phyloP scores from a whole-genome alignment of 2,888 invertebrate species.

The Drosophila mimica region DNA sequence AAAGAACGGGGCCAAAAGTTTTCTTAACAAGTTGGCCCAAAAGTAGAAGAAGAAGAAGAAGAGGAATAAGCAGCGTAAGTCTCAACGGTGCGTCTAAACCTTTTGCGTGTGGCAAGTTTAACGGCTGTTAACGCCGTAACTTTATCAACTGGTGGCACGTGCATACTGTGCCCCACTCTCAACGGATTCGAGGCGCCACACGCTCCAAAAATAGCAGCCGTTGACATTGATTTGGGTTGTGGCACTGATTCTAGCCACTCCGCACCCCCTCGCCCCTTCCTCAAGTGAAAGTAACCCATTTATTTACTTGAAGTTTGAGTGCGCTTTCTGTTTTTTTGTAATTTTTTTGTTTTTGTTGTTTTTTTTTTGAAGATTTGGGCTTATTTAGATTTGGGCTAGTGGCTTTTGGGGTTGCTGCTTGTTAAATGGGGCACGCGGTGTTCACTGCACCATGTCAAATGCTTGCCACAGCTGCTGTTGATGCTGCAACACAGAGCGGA shows the following conservation, averaged over 20 bases:
- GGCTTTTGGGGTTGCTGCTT: constrained; percentile 47
- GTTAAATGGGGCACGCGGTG: constrained; percentile 53
- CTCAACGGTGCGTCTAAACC: constrained; percentile 66
- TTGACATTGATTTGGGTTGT: constrained; percentile 77
- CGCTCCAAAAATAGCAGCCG: constrained; percentile 37
- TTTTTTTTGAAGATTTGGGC: constrained; percentile 12
- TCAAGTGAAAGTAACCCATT: constrained; percentile 71
- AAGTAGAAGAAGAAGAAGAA: background rate
- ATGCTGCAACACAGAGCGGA: constrained; percentile 3
- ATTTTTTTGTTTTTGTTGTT: background rate
- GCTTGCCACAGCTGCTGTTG: constrained; percentile 29
- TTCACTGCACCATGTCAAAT: constrained; percentile 43
- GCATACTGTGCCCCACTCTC: constrained; percentile 28
- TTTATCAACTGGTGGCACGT: constrained; percentile 69
- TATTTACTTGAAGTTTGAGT: constrained; percentile 71
- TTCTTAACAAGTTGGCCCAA: constrained; percentile 31
- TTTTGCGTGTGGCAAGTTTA: constrained; percentile 68
- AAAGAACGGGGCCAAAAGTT: constrained; percentile 46
- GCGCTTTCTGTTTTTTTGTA: constrained; percentile 22
- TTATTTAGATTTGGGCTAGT: constrained; percentile 46
- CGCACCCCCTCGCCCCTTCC: background rate
- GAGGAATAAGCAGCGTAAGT: constrained; percentile 19
- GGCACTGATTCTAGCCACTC: constrained; percentile 2
- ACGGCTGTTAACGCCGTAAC: constrained; percentile 76
- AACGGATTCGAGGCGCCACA: constrained; percentile 12